These are phyloP conservation scores for Hemiprocne comata DNA, from an alignment of 2,113 vertebrate species.

Conservation along the genomic window DNA sequence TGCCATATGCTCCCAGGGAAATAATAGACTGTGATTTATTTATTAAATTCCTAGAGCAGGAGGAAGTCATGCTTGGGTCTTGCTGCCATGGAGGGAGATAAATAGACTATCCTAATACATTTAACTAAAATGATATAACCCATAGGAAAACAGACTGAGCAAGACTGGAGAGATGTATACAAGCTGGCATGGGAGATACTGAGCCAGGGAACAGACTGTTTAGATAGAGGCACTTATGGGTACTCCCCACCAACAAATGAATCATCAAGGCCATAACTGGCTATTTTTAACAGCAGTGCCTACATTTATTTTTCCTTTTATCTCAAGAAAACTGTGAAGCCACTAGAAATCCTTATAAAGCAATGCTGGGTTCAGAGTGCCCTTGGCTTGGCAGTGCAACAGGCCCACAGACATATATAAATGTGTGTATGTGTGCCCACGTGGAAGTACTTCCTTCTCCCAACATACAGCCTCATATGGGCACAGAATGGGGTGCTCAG, in stretches of 20 bases:
- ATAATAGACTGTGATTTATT: not conserved
- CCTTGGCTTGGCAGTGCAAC: not conserved
- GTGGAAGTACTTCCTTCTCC: not conserved
- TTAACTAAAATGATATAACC: not conserved
- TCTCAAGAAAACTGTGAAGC: not conserved
- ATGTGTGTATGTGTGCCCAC: accelerated
- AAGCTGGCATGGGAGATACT: not conserved
- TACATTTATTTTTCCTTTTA: not conserved
- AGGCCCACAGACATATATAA: not conserved
- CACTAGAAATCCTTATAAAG: not conserved
- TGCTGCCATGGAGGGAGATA: conserved; percentile 1
- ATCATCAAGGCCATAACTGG: not conserved
- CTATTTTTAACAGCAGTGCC: conserved; percentile 18
- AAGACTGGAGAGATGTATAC: not conserved
- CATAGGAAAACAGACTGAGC: not conserved
- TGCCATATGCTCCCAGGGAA: not conserved
- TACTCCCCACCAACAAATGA: not conserved
- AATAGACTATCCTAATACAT: not conserved
- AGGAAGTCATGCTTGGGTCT: not conserved
- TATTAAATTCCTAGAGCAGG: not conserved
- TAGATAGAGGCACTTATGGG: conserved; percentile 8
- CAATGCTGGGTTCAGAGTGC: not conserved
- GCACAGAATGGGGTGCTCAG: not conserved
- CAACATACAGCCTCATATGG: accelerated
- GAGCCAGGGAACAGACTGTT: conserved; percentile 30